A percentile compares a stretch with the other conserved stretches of the same genome.
Conservation (phyloP, 1,140 invertebrate genomes). For the Anagrus nilaparvatae region DNA sequence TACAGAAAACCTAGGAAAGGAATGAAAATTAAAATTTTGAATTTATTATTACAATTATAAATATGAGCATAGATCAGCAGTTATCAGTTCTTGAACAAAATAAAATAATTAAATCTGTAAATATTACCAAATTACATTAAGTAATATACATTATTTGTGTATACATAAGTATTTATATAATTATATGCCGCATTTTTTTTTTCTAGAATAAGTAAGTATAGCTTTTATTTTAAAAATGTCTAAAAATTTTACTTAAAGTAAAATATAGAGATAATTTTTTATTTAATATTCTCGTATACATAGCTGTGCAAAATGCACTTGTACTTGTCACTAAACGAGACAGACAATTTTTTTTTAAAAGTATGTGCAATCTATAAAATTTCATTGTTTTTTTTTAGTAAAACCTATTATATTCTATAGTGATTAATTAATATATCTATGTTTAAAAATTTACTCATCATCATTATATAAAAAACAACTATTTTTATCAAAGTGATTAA, state of each 20-base stretch:
- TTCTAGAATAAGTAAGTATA: conserved; percentile 33
- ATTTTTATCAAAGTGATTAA: not conserved
- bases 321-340: conserved; percentile 39
- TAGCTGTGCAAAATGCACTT: conserved; percentile 45
- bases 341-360: conserved; percentile 31
- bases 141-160: conserved; percentile 15
- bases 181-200: conserved; percentile 16
- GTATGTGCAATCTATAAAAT: too few species aligned
- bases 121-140: conserved; percentile 19
- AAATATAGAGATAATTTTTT: conserved; percentile 28
- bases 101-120: too few species aligned
- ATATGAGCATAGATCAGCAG: too few species aligned
- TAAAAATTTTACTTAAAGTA: conserved; percentile 26
- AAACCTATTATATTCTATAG: not conserved
- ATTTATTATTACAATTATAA: too few species aligned
- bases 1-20: too few species aligned
- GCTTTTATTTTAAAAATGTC: conserved; percentile 33
- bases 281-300: too few species aligned
- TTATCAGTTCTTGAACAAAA: too few species aligned
- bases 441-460: not conserved
- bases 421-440: not conserved
- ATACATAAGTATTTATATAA: conserved; percentile 19
- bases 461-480: not conserved
- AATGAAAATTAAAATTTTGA: too few species aligned
- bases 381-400: conserved; percentile 10